A percentile compares a stretch with the other conserved stretches of the same genome.
phyloP scores from a whole-genome alignment of 2,888 invertebrate species.

The Mechanitis mazaeus region DNA sequence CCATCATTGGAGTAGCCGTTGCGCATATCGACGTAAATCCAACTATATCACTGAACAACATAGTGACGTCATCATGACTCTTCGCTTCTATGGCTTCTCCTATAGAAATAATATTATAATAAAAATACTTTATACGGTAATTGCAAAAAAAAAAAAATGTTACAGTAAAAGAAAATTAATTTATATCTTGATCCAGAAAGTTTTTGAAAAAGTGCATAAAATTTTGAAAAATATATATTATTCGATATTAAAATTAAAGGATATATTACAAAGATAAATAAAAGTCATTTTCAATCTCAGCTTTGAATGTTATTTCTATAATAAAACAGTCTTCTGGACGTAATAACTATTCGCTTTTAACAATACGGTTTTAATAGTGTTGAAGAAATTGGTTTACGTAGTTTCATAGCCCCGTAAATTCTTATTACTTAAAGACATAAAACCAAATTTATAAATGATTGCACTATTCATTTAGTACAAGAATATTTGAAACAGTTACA shows the following conservation, averaged over 20 bases:
- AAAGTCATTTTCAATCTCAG: slow-evolving; percentile 9
- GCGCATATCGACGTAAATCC: slow-evolving; percentile 98
- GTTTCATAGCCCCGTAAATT: slow-evolving; percentile 8
- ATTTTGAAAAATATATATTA: background rate
- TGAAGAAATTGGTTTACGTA: slow-evolving; percentile 18
- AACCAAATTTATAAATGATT: slow-evolving; percentile 1
- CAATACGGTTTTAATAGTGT: slow-evolving; percentile 15
- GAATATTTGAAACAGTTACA: too few species aligned
- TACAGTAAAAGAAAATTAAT: too few species aligned
- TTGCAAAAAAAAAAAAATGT: too few species aligned
- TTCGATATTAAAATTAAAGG: background rate
- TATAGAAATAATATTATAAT: slow-evolving; percentile 37
- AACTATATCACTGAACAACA: slow-evolving; percentile 97
- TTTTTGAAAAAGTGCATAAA: too few species aligned
- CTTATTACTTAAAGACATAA: slow-evolving; percentile 8
- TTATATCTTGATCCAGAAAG: too few species aligned
- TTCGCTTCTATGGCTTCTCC: slow-evolving; percentile 95
- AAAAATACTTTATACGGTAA: too few species aligned
- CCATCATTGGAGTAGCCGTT: slow-evolving; percentile 96
- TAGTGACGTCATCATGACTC: slow-evolving; percentile 94
- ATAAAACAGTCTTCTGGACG: slow-evolving; percentile 13
- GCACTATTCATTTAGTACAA: background rate
- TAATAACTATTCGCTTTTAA: slow-evolving; percentile 15
- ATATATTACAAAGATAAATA: slow-evolving; percentile 1
- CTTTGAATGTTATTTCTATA: slow-evolving; percentile 11